These are phyloP conservation scores for Norana najaformis DNA, from an alignment of 2,888 invertebrate species.

Conservation along the genomic window DNA sequence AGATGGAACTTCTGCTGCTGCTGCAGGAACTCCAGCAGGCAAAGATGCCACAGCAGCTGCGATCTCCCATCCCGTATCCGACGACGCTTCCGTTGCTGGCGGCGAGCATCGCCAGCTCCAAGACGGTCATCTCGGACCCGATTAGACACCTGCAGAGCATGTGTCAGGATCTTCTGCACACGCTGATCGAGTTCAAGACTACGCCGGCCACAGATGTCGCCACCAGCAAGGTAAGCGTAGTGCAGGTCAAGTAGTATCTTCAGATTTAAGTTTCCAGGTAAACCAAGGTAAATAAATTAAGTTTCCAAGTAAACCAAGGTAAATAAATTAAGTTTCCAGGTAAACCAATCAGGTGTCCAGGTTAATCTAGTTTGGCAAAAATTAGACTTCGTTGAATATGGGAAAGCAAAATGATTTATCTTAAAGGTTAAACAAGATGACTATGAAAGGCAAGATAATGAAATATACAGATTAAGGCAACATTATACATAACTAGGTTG, in stretches of 20 bases:
- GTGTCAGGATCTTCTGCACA: conserved; percentile 84
- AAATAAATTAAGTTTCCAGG: background rate
- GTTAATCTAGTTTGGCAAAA: too few relatives aligned
- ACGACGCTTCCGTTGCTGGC: conserved; percentile 92
- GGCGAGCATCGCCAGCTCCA: conserved; percentile 92
- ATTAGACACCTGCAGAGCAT: conserved; percentile 78
- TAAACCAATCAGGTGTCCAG: too few relatives aligned
- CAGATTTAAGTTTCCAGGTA: background rate
- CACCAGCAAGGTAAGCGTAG: conserved; percentile 31
- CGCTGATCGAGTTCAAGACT: conserved; percentile 74
- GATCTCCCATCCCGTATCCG: conserved; percentile 92
- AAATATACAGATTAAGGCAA: too few relatives aligned
- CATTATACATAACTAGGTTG: too few relatives aligned
- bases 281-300: too few relatives aligned
- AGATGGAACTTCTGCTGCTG: conserved; percentile 90
- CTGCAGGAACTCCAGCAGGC: conserved; percentile 83
- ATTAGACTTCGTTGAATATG: too few relatives aligned
- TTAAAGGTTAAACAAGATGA: too few relatives aligned
- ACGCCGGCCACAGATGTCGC: conserved; percentile 69
- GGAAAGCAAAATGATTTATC: too few relatives aligned
- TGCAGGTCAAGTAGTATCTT: background rate
- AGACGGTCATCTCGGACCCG: conserved; percentile 95
- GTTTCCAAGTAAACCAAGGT: too few relatives aligned
- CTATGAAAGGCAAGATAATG: too few relatives aligned
- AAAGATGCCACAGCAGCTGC: conserved; percentile 79